Percentiles rank a stretch among this genome's conserved stretches.
These are phyloP conservation scores for Meloidogyne chitwoodi DNA, from an alignment of 1,140 invertebrate genomes.

Conservation along the genomic window DNA sequence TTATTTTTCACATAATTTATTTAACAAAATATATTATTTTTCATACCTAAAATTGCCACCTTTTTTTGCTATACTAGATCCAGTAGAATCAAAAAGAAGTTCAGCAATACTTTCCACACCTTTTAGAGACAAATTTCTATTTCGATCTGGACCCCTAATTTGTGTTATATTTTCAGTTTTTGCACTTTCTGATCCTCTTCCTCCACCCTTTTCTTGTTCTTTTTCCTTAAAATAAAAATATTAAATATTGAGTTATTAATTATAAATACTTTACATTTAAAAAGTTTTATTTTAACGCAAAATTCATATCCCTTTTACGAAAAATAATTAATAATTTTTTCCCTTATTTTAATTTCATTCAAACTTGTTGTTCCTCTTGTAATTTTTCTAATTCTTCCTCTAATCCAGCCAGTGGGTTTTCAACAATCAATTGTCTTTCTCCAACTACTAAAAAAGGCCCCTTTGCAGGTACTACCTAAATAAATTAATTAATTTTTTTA, in stretches of 20 bases:
- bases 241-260: no score
- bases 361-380: neutral
- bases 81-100: constrained; percentile 1
- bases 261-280: no score
- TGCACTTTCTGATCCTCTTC: neutral
- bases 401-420: constrained; percentile 9
- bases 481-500: neutral
- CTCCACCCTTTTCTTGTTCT: neutral
- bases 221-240: neutral
- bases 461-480: neutral
- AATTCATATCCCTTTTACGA: no score
- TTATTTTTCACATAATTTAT: no score
- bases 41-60: constrained; percentile 20
- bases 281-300: no score
- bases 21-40: no score
- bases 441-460: neutral
- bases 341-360: neutral
- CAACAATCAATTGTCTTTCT: constrained; percentile 1
- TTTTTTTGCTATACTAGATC: neutral
- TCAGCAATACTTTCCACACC: constrained; percentile 8
- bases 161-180: constrained; percentile 5
- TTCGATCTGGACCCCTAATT: neutral
- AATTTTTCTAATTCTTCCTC: constrained; percentile 4
- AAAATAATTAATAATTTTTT: no score
- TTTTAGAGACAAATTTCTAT: constrained; percentile 17